A percentile compares a stretch with the other conserved stretches of the same genome.
Evolutionary conservation across 1,140 invertebrate species (phyloP).

Genomic region (Drusus annulatus): DNA sequence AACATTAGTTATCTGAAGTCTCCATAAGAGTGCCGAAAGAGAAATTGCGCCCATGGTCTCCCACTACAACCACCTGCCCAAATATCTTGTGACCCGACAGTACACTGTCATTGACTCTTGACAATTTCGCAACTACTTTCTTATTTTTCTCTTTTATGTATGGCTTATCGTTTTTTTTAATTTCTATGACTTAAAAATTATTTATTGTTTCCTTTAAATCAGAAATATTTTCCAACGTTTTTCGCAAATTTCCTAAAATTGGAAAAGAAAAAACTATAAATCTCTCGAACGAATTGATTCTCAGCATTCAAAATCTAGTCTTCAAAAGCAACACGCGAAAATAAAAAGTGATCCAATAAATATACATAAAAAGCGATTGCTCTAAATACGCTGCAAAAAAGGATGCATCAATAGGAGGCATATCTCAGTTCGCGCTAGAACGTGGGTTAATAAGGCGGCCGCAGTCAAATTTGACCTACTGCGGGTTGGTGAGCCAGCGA

Average conservation of each 20-base stretch:
- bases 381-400: background rate
- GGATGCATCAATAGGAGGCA: background rate
- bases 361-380: too few species aligned
- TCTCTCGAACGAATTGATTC: too few species aligned
- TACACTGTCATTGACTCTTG: conserved; percentile 3
- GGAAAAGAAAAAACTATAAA: too few species aligned
- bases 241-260: too few species aligned
- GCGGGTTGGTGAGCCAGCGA: conserved; percentile 60
- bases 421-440: conserved; percentile 18
- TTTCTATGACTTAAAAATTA: background rate
- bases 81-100: background rate
- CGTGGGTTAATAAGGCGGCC: conserved; percentile 21
- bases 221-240: too few species aligned
- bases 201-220: too few species aligned
- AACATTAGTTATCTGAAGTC: background rate
- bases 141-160: background rate
- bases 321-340: too few species aligned
- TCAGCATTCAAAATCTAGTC: too few species aligned
- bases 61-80: background rate
- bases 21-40: background rate
- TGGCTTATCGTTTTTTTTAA: background rate
- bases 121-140: background rate
- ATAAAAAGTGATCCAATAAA: too few species aligned
- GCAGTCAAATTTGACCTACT: conserved; percentile 60
- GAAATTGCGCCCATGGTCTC: background rate